Evolutionary conservation across 2,797 vertebrate genomes (phyloP).

Genomic region (Taeniopygia guttata): DNA sequence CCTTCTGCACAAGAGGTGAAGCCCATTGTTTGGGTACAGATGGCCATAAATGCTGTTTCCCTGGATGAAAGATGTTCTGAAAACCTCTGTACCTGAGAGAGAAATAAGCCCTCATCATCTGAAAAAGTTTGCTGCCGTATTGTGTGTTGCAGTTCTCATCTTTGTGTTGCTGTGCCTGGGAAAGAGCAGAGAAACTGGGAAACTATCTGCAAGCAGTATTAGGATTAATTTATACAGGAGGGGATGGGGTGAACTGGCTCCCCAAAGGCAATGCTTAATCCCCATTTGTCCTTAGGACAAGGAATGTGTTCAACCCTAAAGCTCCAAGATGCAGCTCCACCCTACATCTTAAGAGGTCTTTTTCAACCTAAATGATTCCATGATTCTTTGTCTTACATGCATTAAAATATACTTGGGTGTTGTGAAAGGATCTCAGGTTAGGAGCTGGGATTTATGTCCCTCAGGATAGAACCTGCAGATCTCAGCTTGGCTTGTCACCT

Average conservation of each 20-base stretch:
- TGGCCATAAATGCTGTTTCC: neutral
- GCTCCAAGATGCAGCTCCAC: neutral
- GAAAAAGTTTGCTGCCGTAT: neutral
- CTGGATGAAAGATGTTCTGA: neutral
- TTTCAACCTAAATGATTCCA: neutral
- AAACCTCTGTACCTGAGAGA: neutral
- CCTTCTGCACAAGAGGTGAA: neutral
- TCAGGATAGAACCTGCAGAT: neutral
- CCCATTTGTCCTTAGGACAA: neutral
- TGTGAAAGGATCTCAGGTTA: neutral
- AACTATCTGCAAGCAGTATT: neutral
- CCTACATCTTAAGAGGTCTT: neutral
- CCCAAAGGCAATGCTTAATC: neutral
- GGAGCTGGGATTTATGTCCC: neutral
- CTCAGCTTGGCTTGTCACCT: neutral
- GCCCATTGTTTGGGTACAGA: neutral
- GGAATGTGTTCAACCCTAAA: neutral
- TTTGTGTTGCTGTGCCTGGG: neutral
- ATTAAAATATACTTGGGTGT: neutral
- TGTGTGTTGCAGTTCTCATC: neutral
- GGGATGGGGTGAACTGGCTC: neutral
- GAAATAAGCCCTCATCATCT: neutral
- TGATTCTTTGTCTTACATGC: neutral
- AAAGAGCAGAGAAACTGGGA: neutral
- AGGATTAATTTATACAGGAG: neutral